Evolutionary conservation across 37 sponge, comb jelly and placozoan species (phyloP).

Genomic region (Tethya wilhelma): DNA sequence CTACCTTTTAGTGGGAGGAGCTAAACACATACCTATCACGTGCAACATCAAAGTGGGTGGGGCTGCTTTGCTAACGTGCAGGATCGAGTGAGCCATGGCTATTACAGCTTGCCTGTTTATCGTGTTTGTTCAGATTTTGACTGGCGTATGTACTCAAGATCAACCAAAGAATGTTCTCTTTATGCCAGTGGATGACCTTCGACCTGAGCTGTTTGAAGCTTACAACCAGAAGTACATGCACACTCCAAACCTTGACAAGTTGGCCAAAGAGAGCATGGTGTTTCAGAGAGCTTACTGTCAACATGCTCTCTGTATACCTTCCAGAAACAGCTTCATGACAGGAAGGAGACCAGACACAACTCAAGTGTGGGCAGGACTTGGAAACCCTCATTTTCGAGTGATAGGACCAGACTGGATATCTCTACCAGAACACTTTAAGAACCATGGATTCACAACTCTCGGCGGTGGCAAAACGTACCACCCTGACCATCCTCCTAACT

Average conservation of each 20-base stretch:
- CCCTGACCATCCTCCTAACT: slow-evolving; percentile 24
- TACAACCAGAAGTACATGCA: too few relatives aligned
- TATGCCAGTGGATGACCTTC: slow-evolving; percentile 9
- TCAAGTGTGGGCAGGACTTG: slow-evolving; percentile 32
- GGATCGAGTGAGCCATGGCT: too few relatives aligned
- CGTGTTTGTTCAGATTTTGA: too few relatives aligned
- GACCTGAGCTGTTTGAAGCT: slow-evolving; percentile 13
- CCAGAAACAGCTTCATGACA: slow-evolving; percentile 32
- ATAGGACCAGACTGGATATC: slow-evolving; percentile 42
- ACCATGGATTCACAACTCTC: slow-evolving; percentile 22
- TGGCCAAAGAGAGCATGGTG: slow-evolving; percentile 14
- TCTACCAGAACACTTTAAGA: slow-evolving; percentile 46
- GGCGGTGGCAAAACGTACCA: slow-evolving; percentile 53
- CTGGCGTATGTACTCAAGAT: background rate
- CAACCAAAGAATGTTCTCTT: slow-evolving; percentile 27
- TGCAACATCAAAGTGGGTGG: too few relatives aligned
- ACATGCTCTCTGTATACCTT: slow-evolving; percentile 26
- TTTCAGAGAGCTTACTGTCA: slow-evolving; percentile 43
- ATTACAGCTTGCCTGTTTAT: too few relatives aligned
- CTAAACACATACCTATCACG: too few relatives aligned
- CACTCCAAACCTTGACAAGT: slow-evolving; percentile 21
- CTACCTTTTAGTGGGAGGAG: too few relatives aligned
- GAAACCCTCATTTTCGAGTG: slow-evolving; percentile 11
- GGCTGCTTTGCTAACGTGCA: too few relatives aligned
- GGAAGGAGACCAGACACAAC: slow-evolving; percentile 38